Conservation (phyloP, 2,113 vertebrate species). For the Neofelis nebulosa region DNA sequence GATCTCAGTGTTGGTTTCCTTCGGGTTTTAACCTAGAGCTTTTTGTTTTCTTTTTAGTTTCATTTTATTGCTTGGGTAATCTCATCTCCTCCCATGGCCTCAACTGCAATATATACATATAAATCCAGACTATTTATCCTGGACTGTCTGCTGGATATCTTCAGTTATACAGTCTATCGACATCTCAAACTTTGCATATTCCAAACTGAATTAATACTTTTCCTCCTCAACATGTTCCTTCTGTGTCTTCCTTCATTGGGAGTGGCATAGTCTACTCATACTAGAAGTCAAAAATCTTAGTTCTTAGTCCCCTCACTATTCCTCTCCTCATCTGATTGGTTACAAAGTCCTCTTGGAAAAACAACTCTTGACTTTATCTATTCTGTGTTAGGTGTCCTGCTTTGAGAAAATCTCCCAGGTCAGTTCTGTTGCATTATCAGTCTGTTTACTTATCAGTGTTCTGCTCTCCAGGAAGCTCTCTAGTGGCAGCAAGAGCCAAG, state of each 20-base stretch:
- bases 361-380: background rate
- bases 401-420: background rate
- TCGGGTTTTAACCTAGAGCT: slow-evolving; percentile 1
- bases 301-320: background rate
- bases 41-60: slow-evolving; percentile 10
- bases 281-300: background rate
- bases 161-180: background rate
- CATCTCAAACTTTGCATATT: background rate
- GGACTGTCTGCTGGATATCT: background rate
- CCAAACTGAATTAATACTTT: slow-evolving; percentile 43
- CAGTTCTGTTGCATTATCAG: background rate
- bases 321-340: background rate
- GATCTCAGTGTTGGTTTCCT: background rate
- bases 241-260: background rate
- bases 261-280: background rate
- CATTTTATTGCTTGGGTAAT: background rate
- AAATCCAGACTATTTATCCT: background rate
- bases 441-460: background rate
- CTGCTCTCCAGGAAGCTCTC: background rate
- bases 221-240: slow-evolving; percentile 34
- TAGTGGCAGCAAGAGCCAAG: background rate
- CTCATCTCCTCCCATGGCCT: background rate
- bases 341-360: slow-evolving; percentile 18
- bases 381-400: background rate
- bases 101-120: background rate